Percentiles rank a stretch among this genome's conserved stretches.
These are phyloP conservation scores for Heloderma charlesbogerti DNA, from an alignment of 2,113 vertebrate species.

Conservation along the genomic window DNA sequence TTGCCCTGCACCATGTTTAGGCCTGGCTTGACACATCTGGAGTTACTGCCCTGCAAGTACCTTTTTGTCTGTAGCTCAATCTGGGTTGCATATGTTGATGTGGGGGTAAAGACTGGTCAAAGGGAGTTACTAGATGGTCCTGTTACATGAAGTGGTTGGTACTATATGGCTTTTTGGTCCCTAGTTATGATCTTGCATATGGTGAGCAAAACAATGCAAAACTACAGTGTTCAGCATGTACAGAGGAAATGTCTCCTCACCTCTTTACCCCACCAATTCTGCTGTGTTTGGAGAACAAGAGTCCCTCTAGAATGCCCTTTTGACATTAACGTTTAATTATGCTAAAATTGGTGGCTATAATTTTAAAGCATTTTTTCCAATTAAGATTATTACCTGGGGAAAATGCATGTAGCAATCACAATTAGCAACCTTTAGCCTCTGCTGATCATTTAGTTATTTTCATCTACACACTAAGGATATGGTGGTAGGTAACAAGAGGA, in stretches of 20 bases:
- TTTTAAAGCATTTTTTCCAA: conserved; percentile 43
- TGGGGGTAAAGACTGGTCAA: neutral
- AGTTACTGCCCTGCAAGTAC: neutral
- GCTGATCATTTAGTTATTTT: conserved; percentile 49
- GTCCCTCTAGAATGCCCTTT: conserved; percentile 21
- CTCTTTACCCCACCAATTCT: neutral
- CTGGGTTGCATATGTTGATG: neutral
- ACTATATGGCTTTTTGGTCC: neutral
- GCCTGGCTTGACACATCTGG: too few relatives aligned
- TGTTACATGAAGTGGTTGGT: neutral
- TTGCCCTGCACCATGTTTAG: too few relatives aligned
- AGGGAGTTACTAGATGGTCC: neutral
- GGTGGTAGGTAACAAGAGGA: neutral
- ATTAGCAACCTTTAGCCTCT: conserved; percentile 44
- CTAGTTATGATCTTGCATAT: neutral
- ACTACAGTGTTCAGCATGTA: neutral
- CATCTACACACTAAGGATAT: conserved; percentile 1
- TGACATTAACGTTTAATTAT: conserved; percentile 36
- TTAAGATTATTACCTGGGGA: conserved; percentile 47
- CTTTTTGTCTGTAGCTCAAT: neutral
- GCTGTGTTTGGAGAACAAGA: conserved; percentile 26
- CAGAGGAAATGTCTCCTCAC: neutral
- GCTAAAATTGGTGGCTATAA: conserved; percentile 7
- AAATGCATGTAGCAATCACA: conserved; percentile 42
- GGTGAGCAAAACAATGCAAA: neutral